Conservation (phyloP, 2,797 vertebrate genomes). For the Molossus molossus region DNA sequence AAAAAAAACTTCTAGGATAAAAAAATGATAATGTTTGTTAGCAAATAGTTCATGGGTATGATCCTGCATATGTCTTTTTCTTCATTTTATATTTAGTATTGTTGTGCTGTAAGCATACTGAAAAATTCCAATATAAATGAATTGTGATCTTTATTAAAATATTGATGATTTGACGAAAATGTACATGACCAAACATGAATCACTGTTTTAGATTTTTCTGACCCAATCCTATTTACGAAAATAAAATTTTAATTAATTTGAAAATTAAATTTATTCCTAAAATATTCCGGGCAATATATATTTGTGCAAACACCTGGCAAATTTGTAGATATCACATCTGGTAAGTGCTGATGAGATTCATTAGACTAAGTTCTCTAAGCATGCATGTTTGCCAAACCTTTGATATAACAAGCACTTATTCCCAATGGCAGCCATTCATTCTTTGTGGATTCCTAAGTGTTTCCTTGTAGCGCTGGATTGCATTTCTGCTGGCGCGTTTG, state of each 20-base stretch:
- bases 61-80: background rate
- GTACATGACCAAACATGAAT: background rate
- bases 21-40: background rate
- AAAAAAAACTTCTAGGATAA: background rate
- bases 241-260: constrained; percentile 77
- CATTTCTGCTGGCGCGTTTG: constrained; percentile 85
- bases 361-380: constrained; percentile 86
- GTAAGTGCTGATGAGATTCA: constrained; percentile 87
- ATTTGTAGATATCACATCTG: constrained; percentile 86
- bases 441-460: constrained; percentile 87
- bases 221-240: constrained; percentile 49
- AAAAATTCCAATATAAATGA: background rate
- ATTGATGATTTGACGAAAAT: constrained; percentile 32
- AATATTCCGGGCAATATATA: constrained; percentile 72
- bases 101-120: background rate
- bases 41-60: background rate
- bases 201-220: constrained; percentile 48
- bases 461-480: constrained; percentile 84
- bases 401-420: constrained; percentile 85
- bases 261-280: constrained; percentile 80
- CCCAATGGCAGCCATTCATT: constrained; percentile 85
- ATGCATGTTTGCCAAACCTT: constrained; percentile 86
- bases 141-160: constrained; percentile 49
- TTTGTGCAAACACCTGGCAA: constrained; percentile 85
- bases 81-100: constrained; percentile 49